These are phyloP conservation scores for Chaunax sp. DNA, from an alignment of 2,797 vertebrate genomes.

Conservation along the genomic window DNA sequence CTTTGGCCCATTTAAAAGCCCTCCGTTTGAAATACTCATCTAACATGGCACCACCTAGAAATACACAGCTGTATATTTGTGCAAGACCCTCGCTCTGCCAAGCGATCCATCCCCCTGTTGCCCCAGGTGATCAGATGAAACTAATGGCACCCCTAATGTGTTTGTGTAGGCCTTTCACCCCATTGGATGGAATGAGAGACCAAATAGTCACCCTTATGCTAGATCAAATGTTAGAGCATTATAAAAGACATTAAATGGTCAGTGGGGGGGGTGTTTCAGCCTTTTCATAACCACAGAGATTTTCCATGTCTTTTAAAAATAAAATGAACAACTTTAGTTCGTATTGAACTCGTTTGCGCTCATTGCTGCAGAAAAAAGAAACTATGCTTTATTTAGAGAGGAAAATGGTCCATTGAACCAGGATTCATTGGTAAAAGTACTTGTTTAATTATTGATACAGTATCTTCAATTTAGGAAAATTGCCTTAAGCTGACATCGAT, in stretches of 20 bases:
- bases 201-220: slow-evolving; percentile 40
- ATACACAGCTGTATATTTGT: slow-evolving; percentile 77
- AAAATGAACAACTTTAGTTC: slow-evolving; percentile 28
- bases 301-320: slow-evolving; percentile 31
- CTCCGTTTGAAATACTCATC: slow-evolving; percentile 75
- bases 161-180: slow-evolving; percentile 74
- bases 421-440: slow-evolving; percentile 57
- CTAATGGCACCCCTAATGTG: slow-evolving; percentile 74
- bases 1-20: slow-evolving; percentile 66
- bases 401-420: slow-evolving; percentile 49
- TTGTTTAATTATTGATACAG: slow-evolving; percentile 60
- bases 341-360: slow-evolving; percentile 35
- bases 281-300: slow-evolving; percentile 33
- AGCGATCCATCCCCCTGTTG: slow-evolving; percentile 65
- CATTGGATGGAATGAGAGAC: slow-evolving; percentile 44
- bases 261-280: slow-evolving; percentile 32
- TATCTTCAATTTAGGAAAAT: slow-evolving; percentile 61
- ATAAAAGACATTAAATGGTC: slow-evolving; percentile 37
- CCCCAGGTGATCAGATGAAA: slow-evolving; percentile 75
- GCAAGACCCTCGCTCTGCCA: slow-evolving; percentile 64
- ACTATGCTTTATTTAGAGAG: slow-evolving; percentile 45
- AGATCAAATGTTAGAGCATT: slow-evolving; percentile 39
- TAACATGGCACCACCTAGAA: slow-evolving; percentile 73
- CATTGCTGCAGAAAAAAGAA: slow-evolving; percentile 14
- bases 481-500: slow-evolving; percentile 47